Conservation (phyloP, 2,797 vertebrate species). For the Spinus olivaceus region DNA sequence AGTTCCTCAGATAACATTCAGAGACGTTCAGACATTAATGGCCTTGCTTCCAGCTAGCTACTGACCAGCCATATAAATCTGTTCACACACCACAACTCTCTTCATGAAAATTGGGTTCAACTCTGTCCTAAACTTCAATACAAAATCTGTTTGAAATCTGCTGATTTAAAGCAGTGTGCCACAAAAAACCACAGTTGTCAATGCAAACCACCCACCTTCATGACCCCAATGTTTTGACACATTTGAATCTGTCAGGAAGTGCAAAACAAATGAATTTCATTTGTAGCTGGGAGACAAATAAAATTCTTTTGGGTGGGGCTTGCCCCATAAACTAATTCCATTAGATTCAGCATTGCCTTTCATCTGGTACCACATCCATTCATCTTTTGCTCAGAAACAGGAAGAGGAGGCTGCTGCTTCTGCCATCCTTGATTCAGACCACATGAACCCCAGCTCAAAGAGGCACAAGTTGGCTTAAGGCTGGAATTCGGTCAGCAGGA, state of each 20-base stretch:
- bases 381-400: background rate
- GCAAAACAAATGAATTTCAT: constrained; percentile 27
- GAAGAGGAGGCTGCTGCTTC: constrained; percentile 3
- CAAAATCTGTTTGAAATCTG: constrained; percentile 39
- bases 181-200: background rate
- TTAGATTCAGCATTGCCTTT: background rate
- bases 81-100: constrained; percentile 21
- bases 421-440: constrained; percentile 6
- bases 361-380: constrained; percentile 12
- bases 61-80: constrained; percentile 40
- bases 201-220: background rate
- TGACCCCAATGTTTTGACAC: constrained; percentile 13
- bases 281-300: constrained; percentile 25
- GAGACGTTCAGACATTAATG: constrained; percentile 12
- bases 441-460: background rate
- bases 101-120: constrained; percentile 1
- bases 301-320: background rate
- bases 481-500: background rate
- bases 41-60: constrained; percentile 48
- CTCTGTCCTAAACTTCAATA: background rate
- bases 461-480: background rate
- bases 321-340: constrained; percentile 6
- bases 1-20: constrained; percentile 26
- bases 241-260: constrained; percentile 23
- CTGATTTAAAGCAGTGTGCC: constrained; percentile 3